Percentiles rank a stretch among this genome's conserved stretches.
Conservation (phyloP, 2,113 vertebrate species). For the Empidonax traillii region DNA sequence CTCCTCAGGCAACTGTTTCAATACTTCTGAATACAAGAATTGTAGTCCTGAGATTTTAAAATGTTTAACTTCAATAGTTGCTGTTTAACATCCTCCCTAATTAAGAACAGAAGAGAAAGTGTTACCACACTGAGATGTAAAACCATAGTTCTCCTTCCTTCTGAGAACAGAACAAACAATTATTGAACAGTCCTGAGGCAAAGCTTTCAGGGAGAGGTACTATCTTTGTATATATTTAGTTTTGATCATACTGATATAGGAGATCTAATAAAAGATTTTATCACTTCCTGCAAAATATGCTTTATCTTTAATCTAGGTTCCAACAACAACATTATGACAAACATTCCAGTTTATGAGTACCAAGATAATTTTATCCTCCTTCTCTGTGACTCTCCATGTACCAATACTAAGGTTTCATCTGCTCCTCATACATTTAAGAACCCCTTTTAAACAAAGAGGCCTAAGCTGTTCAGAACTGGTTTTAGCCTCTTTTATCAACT, state of each 20-base stretch:
- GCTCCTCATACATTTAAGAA: background rate
- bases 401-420: background rate
- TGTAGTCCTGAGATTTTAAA: background rate
- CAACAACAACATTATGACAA: background rate
- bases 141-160: background rate
- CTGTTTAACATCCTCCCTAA: background rate
- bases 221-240: background rate
- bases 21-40: background rate
- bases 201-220: background rate
- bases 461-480: background rate
- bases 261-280: background rate
- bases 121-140: background rate
- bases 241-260: background rate
- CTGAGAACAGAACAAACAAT: background rate
- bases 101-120: background rate
- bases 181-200: background rate
- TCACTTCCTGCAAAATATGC: background rate
- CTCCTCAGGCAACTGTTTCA: slow-evolving; percentile 15
- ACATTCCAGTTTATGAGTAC: background rate
- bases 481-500: background rate
- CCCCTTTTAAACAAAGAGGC: background rate
- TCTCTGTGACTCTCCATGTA: background rate
- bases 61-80: background rate
- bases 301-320: background rate
- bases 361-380: background rate